Conservation (phyloP, 2,888 invertebrate genomes). For the Formica aserva region DNA sequence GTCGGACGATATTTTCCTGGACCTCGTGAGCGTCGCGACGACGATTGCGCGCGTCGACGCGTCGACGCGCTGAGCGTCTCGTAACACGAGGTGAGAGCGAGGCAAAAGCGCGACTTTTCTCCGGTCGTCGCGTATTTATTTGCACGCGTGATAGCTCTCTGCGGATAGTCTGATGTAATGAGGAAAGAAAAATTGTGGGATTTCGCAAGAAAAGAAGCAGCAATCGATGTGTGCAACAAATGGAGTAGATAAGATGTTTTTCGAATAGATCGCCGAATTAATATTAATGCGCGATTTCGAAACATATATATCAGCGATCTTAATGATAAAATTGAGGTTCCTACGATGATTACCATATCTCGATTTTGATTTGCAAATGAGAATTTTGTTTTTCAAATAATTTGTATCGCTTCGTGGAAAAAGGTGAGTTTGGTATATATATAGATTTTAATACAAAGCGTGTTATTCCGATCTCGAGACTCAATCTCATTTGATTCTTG, state of each 20-base stretch:
- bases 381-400: constrained; percentile 1
- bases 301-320: neutral
- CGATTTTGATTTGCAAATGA: neutral
- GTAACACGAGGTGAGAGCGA: constrained; percentile 8
- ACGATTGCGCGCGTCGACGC: constrained; percentile 35
- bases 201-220: neutral
- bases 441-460: constrained; percentile 8
- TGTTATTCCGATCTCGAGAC: neutral
- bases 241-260: neutral
- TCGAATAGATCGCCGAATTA: neutral
- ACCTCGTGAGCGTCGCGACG: constrained; percentile 18
- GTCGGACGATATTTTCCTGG: neutral
- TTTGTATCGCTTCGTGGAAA: neutral
- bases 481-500: neutral
- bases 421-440: constrained; percentile 5
- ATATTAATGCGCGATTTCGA: neutral
- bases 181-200: neutral
- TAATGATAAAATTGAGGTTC: neutral
- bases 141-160: neutral
- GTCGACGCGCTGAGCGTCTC: constrained; percentile 13
- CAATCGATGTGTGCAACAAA: neutral
- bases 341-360: neutral
- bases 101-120: constrained; percentile 3
- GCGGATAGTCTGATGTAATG: neutral
- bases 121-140: neutral